Percentiles rank a stretch among this genome's conserved stretches.
phyloP scores from a whole-genome alignment of 2,797 vertebrate genomes.

The Scomberomorus guttatus region DNA sequence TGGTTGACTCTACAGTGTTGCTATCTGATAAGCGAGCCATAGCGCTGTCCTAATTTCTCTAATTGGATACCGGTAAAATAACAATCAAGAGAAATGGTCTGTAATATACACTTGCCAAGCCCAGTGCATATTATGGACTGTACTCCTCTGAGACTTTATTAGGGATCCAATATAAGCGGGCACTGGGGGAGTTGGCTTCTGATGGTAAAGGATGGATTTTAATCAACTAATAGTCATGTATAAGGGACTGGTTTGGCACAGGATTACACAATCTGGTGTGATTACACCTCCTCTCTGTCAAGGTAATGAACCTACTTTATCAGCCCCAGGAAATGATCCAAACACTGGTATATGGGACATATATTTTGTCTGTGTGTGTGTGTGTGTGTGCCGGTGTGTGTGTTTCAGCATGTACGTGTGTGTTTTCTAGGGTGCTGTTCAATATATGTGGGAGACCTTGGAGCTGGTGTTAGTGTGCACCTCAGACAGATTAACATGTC shows the following conservation, averaged over 20 bases:
- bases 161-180: constrained; percentile 62
- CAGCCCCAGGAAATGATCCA: constrained; percentile 57
- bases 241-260: constrained; percentile 54
- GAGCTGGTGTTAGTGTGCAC: constrained; percentile 7
- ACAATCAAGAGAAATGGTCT: constrained; percentile 77
- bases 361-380: not conserved
- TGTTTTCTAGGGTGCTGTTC: not conserved
- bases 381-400: not conserved
- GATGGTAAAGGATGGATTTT: constrained; percentile 72
- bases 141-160: constrained; percentile 73
- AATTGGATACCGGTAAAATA: constrained; percentile 70
- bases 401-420: constrained; percentile 14
- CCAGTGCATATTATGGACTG: constrained; percentile 43
- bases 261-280: constrained; percentile 61
- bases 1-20: constrained; percentile 56
- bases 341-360: constrained; percentile 4
- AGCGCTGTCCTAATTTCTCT: constrained; percentile 64
- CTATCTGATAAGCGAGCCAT: constrained; percentile 56
- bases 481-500: constrained; percentile 58
- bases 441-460: constrained; percentile 58
- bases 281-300: constrained; percentile 52
- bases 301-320: constrained; percentile 63
- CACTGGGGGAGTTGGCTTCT: constrained; percentile 56
- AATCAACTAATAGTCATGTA: constrained; percentile 65
- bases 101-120: constrained; percentile 58